These are phyloP conservation scores for Chauna torquata DNA, from an alignment of 2,113 vertebrate genomes.

Conservation along the genomic window DNA sequence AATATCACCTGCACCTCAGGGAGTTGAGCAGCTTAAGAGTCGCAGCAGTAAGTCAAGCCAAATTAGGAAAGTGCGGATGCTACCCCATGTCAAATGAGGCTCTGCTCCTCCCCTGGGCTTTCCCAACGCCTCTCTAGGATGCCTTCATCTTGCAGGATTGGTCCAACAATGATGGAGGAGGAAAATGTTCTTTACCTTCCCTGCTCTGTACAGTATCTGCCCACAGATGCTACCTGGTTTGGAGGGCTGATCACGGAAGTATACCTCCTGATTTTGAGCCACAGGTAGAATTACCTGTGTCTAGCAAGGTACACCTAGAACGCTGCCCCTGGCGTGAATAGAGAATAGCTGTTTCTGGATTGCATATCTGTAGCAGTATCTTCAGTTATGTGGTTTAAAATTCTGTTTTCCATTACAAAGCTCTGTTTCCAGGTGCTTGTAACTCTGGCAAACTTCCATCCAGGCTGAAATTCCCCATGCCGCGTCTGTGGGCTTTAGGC, in stretches of 20 bases:
- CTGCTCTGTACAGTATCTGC: not conserved
- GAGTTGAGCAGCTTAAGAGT: not conserved
- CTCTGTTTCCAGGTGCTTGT: not conserved
- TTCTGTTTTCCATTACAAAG: not conserved
- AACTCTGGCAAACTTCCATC: not conserved
- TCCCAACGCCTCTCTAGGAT: not conserved
- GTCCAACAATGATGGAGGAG: not conserved
- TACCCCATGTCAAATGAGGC: not conserved
- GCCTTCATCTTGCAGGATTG: not conserved
- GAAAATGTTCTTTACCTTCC: not conserved
- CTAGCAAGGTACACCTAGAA: not conserved
- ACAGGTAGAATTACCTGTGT: not conserved
- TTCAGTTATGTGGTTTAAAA: not conserved
- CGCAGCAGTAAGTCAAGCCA: not conserved
- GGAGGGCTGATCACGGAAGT: not conserved
- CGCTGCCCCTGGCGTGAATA: fast-evolving
- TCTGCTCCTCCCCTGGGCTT: slow-evolving; percentile 6
- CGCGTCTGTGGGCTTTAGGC: not conserved
- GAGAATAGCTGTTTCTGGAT: not conserved
- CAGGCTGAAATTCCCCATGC: not conserved
- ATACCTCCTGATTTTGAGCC: not conserved
- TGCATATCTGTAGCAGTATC: not conserved
- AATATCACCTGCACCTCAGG: slow-evolving; percentile 49
- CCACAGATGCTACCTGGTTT: not conserved
- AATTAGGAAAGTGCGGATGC: not conserved